Conservation (phyloP, 2,113 vertebrate genomes). For the Bos taurus region DNA sequence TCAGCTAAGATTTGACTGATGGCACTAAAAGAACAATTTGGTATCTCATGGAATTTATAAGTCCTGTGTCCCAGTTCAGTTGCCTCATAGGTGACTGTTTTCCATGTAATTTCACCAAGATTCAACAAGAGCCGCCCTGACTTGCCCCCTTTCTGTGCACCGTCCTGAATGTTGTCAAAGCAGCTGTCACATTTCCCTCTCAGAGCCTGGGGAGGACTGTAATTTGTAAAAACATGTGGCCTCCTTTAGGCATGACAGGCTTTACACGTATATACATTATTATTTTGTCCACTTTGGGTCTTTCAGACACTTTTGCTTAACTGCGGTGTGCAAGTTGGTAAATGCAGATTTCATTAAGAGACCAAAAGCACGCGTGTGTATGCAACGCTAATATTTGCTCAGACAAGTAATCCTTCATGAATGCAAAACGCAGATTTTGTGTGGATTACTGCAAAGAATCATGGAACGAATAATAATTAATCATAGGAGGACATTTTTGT, state of each 20-base stretch:
- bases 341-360: conserved; percentile 28
- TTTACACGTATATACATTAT: background rate
- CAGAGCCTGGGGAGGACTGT: background rate
- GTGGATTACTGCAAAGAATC: background rate
- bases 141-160: background rate
- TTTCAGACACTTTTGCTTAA: conserved; percentile 2
- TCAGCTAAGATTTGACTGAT: background rate
- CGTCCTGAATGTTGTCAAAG: background rate
- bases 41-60: background rate
- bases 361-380: background rate
- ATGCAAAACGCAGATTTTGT: conserved; percentile 10
- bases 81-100: background rate
- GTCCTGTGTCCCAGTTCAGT: background rate
- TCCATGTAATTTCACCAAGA: background rate
- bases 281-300: background rate
- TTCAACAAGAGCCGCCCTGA: too few relatives aligned
- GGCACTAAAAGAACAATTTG: background rate
- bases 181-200: background rate
- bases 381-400: conserved; percentile 27
- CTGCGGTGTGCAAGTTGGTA: background rate
- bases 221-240: background rate
- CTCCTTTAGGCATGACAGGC: background rate
- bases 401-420: conserved; percentile 31
- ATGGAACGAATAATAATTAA: background rate
- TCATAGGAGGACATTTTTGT: conserved; percentile 8